Percentiles rank a stretch among this genome's conserved stretches.
These are phyloP conservation scores for Drosophila triauraria DNA, from an alignment of 1,140 invertebrate species.

Conservation along the genomic window DNA sequence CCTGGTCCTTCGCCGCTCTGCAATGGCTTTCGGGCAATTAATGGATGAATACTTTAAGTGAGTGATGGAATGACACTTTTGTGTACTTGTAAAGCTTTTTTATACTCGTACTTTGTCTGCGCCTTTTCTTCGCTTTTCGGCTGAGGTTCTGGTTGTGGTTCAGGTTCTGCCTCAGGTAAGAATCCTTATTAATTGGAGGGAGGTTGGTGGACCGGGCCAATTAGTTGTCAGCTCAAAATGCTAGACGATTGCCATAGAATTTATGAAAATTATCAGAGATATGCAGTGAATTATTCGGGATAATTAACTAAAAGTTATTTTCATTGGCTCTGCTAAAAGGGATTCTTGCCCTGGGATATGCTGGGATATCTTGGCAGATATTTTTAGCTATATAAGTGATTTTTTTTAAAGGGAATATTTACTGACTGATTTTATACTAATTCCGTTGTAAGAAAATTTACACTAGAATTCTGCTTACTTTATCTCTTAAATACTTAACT, in stretches of 20 bases:
- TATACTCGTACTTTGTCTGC: constrained; percentile 58
- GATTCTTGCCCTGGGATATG: neutral
- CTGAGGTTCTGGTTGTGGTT: neutral
- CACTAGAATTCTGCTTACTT: too few relatives aligned
- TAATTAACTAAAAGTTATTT: constrained; percentile 60
- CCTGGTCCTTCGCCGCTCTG: neutral
- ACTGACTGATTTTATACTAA: too few relatives aligned
- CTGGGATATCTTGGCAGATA: neutral
- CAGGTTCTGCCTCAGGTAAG: constrained; percentile 28
- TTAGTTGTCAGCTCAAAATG: constrained; percentile 61
- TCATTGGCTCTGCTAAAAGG: constrained; percentile 18
- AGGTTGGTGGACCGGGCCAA: constrained; percentile 39
- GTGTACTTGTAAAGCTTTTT: constrained; percentile 84
- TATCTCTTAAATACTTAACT: too few relatives aligned
- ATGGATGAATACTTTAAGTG: constrained; percentile 85
- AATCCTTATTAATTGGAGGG: constrained; percentile 67
- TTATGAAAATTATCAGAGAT: constrained; percentile 75
- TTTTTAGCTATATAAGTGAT: neutral
- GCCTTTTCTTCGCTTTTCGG: constrained; percentile 5
- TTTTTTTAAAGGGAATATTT: neutral
- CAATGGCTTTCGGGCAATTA: constrained; percentile 83
- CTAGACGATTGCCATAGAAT: constrained; percentile 63
- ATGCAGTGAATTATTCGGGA: constrained; percentile 57
- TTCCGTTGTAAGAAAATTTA: too few relatives aligned
- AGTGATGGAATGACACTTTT: constrained; percentile 85